Base-by-base conservation (phyloP, 2,113 vertebrate species). In the Corythornis madagascariensis region DNA sequence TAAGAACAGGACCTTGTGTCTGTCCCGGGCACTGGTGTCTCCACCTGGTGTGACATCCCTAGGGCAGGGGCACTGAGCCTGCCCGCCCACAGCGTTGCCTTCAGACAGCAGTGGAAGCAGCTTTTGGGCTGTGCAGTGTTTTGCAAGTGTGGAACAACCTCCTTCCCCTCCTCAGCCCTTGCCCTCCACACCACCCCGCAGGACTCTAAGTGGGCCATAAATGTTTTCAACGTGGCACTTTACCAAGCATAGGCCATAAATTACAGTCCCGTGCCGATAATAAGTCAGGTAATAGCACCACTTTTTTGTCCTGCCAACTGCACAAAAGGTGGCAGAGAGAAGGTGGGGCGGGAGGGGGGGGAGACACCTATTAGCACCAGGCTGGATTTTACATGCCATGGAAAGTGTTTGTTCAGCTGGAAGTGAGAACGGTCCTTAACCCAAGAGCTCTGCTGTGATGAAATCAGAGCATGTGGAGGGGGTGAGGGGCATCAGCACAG, bases 351-450 rank as follows among this genome's bases (percentile, higher is more conserved):
- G 83, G 48, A 67, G 57, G 92, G 18, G 72, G 71, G 88, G 88
- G 57, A 69, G 88, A 92, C 0, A 31, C 91, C 93, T 96, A 86
- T 97, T 96, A 97, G 95, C 93, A 86, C 90, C 81, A 89, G 82
- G 88, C 91, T 95, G 89, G 65, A 76, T 94, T 97, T 96, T 96
- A 96, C 87, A 90, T 1, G 4, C 14, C 3, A 82, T 84, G 92
- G 88, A 94, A 96, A 93, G 87, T 96, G 96, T 97, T 97, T 96
- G 77, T 92, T 96, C 96, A 96, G 96, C 94, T 97, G 96, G 90
- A 94, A 89, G 76, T 20, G 57, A 94, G 90, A 94, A 69, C 1
- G 16, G 72, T 83, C 85, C 95, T 93, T 79, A 94, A 93, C 55
- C 94, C 80, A 63, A 81, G 79, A 94, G 91, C 33, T 28, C 16